phyloP scores from a whole-genome alignment of 2,888 invertebrate genomes.

The Argyra leucocephala region DNA sequence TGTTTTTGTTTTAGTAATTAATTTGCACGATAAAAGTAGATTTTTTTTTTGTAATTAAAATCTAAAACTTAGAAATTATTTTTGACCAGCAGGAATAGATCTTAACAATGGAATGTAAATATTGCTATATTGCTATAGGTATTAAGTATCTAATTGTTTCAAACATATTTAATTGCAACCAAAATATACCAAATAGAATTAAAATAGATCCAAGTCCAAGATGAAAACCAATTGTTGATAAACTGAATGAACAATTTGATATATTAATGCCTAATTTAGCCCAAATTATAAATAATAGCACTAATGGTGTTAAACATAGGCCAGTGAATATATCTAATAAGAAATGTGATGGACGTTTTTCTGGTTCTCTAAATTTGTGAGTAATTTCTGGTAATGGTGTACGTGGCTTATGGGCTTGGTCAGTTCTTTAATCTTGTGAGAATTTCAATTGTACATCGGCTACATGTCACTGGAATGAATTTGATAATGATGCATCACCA shows the following conservation, averaged over 20 bases:
- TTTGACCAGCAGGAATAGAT: slow-evolving; percentile 51
- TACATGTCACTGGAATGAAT: slow-evolving; percentile 79
- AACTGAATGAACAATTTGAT: slow-evolving; percentile 64
- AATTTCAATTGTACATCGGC: slow-evolving; percentile 71
- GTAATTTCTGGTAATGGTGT: slow-evolving; percentile 52
- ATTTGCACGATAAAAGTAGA: not conserved
- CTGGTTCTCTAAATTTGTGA: slow-evolving; percentile 86
- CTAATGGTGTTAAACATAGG: slow-evolving; percentile 69
- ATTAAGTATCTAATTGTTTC: slow-evolving; percentile 82
- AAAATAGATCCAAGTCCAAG: slow-evolving; percentile 83
- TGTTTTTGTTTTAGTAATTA: too few species aligned
- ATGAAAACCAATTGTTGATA: slow-evolving; percentile 84
- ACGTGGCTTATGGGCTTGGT: slow-evolving; percentile 31
- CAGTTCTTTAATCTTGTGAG: slow-evolving; percentile 43
- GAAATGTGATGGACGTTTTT: slow-evolving; percentile 76
- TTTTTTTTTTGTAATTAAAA: not conserved
- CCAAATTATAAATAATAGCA: slow-evolving; percentile 80
- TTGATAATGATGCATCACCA: slow-evolving; percentile 83
- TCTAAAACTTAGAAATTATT: slow-evolving; percentile 10
- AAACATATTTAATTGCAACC: slow-evolving; percentile 93
- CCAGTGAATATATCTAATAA: slow-evolving; percentile 87
- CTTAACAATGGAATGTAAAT: slow-evolving; percentile 87
- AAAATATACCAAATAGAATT: slow-evolving; percentile 79
- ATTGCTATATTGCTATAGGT: slow-evolving; percentile 67
- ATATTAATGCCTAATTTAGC: slow-evolving; percentile 76